phyloP scores from a whole-genome alignment of 2,113 vertebrate species.

The Ptychochromis oligacanthus region DNA sequence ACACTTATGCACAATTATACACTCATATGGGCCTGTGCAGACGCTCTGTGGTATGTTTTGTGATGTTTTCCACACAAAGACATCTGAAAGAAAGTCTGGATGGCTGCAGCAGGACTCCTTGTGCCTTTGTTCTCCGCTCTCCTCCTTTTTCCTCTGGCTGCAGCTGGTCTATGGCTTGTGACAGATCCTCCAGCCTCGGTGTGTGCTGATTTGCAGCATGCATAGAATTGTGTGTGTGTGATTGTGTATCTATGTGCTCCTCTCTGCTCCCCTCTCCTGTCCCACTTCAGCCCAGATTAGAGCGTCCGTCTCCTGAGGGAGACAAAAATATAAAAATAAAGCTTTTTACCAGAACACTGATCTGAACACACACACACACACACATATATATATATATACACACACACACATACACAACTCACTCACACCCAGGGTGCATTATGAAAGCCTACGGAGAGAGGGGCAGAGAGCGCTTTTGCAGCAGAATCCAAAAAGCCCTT shows the following conservation, averaged over 20 bases:
- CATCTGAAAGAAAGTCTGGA: conserved; percentile 43
- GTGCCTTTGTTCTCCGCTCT: conserved; percentile 30
- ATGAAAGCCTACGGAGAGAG: conserved; percentile 43
- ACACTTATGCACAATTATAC: conserved; percentile 7
- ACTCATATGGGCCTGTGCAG: background rate
- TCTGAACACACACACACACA: conserved; percentile 54
- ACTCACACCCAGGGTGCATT: conserved; percentile 33
- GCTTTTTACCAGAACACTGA: conserved; percentile 72
- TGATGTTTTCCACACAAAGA: conserved; percentile 4
- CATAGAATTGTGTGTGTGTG: conserved; percentile 17
- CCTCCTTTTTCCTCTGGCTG: conserved; percentile 43
- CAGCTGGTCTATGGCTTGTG: conserved; percentile 67
- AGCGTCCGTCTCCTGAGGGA: conserved; percentile 67
- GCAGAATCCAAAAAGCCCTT: conserved; percentile 57
- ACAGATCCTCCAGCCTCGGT: conserved; percentile 56
- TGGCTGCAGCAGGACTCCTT: conserved; percentile 20
- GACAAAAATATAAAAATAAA: conserved; percentile 75
- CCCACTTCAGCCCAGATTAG: conserved; percentile 75
- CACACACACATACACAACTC: background rate
- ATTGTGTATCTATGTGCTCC: conserved; percentile 16
- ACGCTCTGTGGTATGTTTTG: conserved; percentile 1
- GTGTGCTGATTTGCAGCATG: conserved; percentile 38
- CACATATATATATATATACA: conserved; percentile 6
- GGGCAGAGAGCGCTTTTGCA: conserved; percentile 41
- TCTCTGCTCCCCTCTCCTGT: conserved; percentile 60